A percentile compares a stretch with the other conserved stretches of the same genome.
Evolutionary conservation across 2,888 invertebrate genomes (phyloP).

Genomic region (Pediacus dermestoides): DNA sequence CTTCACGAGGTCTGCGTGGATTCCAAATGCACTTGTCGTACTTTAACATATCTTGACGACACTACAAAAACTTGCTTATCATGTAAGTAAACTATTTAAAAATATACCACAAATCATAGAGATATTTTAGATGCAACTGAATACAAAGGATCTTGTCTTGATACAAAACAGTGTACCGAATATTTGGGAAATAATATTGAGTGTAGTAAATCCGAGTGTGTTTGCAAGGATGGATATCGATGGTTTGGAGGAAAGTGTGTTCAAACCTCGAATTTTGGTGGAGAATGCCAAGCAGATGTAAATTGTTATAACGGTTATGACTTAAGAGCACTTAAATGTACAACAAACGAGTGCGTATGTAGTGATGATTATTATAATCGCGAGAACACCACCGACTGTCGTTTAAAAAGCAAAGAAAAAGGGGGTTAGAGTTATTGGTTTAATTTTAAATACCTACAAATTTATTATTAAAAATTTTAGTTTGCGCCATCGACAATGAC

Average conservation of each 20-base stretch:
- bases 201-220: slow-evolving; percentile 19
- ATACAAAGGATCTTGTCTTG: slow-evolving; percentile 19
- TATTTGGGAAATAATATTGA: too few species aligned
- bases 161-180: slow-evolving; percentile 24
- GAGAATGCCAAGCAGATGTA: slow-evolving; percentile 18
- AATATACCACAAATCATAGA: too few species aligned
- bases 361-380: slow-evolving; percentile 25
- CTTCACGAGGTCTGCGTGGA: too few species aligned
- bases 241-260: slow-evolving; percentile 24
- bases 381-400: slow-evolving; percentile 23
- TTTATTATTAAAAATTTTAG: slow-evolving; percentile 1
- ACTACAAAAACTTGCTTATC: too few species aligned
- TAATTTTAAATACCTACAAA: slow-evolving; percentile 1
- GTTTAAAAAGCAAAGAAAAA: slow-evolving; percentile 14
- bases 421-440: neutral
- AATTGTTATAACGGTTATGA: slow-evolving; percentile 29
- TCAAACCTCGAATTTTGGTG: slow-evolving; percentile 8
- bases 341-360: slow-evolving; percentile 22
- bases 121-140: slow-evolving; percentile 17
- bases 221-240: slow-evolving; percentile 20
- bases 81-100: too few species aligned
- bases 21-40: too few species aligned
- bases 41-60: too few species aligned
- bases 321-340: slow-evolving; percentile 22
- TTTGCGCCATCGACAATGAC: slow-evolving; percentile 9